A percentile compares a stretch with the other conserved stretches of the same genome.
These are phyloP conservation scores for Chaetodon auriga DNA, from an alignment of 2,113 vertebrate genomes.

Conservation along the genomic window DNA sequence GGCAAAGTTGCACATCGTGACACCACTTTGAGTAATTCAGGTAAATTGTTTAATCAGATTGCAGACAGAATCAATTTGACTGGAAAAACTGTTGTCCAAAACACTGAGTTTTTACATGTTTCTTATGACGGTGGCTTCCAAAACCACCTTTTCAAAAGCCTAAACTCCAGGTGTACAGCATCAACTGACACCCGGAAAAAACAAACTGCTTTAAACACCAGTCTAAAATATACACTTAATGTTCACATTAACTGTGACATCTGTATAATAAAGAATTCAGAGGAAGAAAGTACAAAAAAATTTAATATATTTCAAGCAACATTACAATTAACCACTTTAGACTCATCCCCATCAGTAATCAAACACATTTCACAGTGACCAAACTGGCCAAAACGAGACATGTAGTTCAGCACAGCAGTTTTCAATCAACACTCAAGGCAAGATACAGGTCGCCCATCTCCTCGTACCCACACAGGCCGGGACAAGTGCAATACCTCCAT, in stretches of 20 bases:
- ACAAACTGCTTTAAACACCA: too few relatives aligned
- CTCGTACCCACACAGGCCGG: slow-evolving; percentile 98
- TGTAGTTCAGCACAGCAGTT: neutral
- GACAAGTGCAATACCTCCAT: slow-evolving; percentile 99
- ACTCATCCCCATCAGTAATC: neutral
- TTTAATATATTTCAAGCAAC: slow-evolving; percentile 23
- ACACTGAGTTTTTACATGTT: neutral
- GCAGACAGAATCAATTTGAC: neutral
- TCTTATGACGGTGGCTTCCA: too few relatives aligned
- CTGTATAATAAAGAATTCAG: neutral
- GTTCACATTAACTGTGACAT: too few relatives aligned
- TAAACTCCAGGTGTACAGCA: neutral
- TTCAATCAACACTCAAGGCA: neutral
- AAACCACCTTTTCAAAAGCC: neutral
- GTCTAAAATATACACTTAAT: neutral
- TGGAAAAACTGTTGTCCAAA: neutral
- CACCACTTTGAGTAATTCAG: neutral
- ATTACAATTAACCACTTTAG: slow-evolving; percentile 5
- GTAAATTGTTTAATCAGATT: neutral
- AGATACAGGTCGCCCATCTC: slow-evolving; percentile 79
- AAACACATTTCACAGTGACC: neutral
- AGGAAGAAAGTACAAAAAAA: neutral
- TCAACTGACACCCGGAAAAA: too few relatives aligned
- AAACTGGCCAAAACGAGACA: neutral
- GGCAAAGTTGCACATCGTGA: neutral